Evolutionary conservation across 2,888 invertebrate species (phyloP).

Genomic region (Anthoptus insignis): DNA sequence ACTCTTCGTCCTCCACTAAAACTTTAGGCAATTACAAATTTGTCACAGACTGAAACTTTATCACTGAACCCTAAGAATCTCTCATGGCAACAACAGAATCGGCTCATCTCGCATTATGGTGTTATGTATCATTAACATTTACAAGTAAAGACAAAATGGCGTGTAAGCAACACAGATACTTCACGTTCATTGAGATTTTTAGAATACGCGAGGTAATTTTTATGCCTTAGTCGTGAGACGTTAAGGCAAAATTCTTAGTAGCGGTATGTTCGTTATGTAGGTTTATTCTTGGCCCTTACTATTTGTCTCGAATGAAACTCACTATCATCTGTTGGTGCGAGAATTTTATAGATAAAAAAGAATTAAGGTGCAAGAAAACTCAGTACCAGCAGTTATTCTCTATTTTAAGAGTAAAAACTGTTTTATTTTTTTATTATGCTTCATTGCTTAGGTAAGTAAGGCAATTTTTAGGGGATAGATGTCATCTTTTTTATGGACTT

Average conservation of each 20-base stretch:
- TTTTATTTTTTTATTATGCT: no score
- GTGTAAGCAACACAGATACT: slow-evolving; percentile 18
- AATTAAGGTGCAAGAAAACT: no score
- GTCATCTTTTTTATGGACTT: no score
- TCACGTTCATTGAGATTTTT: slow-evolving; percentile 33
- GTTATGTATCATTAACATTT: slow-evolving; percentile 31
- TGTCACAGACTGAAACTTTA: neutral
- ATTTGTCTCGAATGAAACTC: neutral
- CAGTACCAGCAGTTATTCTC: no score
- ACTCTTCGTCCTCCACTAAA: no score
- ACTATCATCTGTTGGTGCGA: no score
- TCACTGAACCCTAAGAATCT: slow-evolving; percentile 10
- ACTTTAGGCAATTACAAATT: no score
- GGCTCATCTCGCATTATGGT: slow-evolving; percentile 19
- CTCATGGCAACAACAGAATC: slow-evolving; percentile 4
- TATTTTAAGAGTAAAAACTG: no score
- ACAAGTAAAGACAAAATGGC: slow-evolving; percentile 24
- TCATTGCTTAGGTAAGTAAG: no score
- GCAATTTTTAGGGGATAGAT: no score
- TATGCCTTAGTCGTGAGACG: slow-evolving; percentile 32
- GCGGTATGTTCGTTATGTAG: slow-evolving; percentile 21
- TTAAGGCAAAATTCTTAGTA: slow-evolving; percentile 31
- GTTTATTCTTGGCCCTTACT: slow-evolving; percentile 20
- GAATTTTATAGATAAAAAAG: no score
- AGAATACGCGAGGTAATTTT: slow-evolving; percentile 32